These are phyloP conservation scores for Urocyon cinereoargenteus DNA, from an alignment of 2,797 vertebrate species.

Conservation along the genomic window DNA sequence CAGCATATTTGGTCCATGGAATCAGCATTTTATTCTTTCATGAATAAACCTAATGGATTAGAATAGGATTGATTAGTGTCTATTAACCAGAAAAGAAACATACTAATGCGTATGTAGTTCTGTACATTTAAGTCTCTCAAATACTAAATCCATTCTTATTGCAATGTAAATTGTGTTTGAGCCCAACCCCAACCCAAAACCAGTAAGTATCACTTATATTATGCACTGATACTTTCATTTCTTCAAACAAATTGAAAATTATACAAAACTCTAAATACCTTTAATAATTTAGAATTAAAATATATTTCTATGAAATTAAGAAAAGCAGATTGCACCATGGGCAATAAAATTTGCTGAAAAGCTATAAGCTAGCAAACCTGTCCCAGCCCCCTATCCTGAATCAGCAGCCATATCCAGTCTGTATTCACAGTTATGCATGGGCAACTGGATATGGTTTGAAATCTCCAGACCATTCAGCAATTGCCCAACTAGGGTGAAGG, in stretches of 20 bases:
- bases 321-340: slow-evolving; percentile 75
- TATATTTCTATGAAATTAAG: slow-evolving; percentile 81
- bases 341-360: slow-evolving; percentile 70
- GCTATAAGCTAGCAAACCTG: not conserved
- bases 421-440: not conserved
- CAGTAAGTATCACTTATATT: slow-evolving; percentile 72
- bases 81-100: not conserved
- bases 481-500: not conserved
- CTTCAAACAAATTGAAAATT: slow-evolving; percentile 80
- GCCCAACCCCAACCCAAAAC: not conserved
- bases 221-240: slow-evolving; percentile 70
- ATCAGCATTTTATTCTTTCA: slow-evolving; percentile 73
- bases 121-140: not conserved
- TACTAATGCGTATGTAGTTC: not conserved
- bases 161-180: not conserved
- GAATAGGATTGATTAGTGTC: slow-evolving; percentile 64
- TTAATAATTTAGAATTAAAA: slow-evolving; percentile 81
- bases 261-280: slow-evolving; percentile 67
- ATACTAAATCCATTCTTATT: not conserved
- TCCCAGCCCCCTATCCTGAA: not conserved
- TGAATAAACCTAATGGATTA: slow-evolving; percentile 81
- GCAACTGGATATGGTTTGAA: not conserved
- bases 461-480: not conserved
- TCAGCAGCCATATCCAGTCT: not conserved
- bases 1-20: slow-evolving; percentile 75